phyloP scores from a whole-genome alignment of 2,797 vertebrate genomes.

The Calcarius lapponicus region DNA sequence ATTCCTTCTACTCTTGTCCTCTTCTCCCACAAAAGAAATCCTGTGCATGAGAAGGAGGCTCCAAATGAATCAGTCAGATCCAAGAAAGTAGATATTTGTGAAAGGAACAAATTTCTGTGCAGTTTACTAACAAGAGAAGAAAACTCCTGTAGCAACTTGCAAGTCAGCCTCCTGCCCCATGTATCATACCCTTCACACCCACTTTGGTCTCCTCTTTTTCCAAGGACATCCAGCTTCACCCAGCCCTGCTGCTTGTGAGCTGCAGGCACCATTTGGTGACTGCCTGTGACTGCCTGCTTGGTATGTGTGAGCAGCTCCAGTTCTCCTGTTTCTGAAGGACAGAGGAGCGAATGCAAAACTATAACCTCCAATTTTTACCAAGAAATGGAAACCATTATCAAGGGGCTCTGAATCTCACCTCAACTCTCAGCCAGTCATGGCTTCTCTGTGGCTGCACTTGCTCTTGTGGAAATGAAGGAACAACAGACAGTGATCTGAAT shows the following conservation, averaged over 20 bases:
- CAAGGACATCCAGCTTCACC: neutral
- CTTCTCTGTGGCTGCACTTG: neutral
- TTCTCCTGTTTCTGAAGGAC: neutral
- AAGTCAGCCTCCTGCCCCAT: neutral
- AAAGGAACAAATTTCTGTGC: neutral
- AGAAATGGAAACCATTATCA: neutral
- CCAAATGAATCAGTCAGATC: neutral
- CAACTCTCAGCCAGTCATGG: fast-evolving
- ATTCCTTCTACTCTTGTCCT: neutral
- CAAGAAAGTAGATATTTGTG: neutral
- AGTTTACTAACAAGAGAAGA: fast-evolving
- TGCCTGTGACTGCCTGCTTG: fast-evolving
- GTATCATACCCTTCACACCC: too few relatives aligned
- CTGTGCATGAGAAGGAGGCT: neutral
- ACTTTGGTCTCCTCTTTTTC: neutral
- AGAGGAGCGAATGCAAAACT: neutral
- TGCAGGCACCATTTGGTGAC: neutral
- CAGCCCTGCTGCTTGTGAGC: neutral
- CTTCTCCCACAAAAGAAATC: neutral
- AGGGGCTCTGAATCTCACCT: neutral
- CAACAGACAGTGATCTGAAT: neutral
- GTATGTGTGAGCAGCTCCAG: neutral
- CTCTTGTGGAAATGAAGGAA: neutral
- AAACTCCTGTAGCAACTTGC: neutral
- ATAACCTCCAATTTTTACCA: neutral